These are phyloP conservation scores for Netelia inedita DNA, from an alignment of 2,888 invertebrate species.

Conservation along the genomic window DNA sequence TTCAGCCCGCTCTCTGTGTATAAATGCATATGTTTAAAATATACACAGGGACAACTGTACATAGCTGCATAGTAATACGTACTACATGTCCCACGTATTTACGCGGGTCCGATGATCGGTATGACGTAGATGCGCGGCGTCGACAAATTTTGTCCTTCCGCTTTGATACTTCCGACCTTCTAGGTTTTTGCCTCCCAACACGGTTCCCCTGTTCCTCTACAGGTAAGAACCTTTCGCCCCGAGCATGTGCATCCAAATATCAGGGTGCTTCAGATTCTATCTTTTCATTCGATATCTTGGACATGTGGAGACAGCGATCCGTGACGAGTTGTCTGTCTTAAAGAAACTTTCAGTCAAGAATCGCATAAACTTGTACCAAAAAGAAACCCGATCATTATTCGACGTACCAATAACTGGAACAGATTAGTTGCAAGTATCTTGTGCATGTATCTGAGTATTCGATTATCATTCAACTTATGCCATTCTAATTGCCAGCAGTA, in stretches of 20 bases:
- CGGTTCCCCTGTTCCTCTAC: slow-evolving; percentile 16
- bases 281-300: no score
- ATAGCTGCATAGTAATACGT: slow-evolving; percentile 28
- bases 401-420: no score
- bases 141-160: slow-evolving; percentile 77
- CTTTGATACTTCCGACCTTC: slow-evolving; percentile 64
- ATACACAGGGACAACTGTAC: slow-evolving; percentile 44
- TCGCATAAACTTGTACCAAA: no score
- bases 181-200: slow-evolving; percentile 24
- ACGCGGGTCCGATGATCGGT: slow-evolving; percentile 78
- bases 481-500: no score
- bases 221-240: slow-evolving; percentile 14
- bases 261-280: background rate
- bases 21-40: slow-evolving; percentile 39
- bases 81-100: slow-evolving; percentile 72
- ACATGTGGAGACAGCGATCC: no score
- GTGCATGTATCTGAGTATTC: no score
- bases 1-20: slow-evolving; percentile 12
- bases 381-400: no score
- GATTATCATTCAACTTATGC: no score
- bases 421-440: no score
- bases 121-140: slow-evolving; percentile 78
- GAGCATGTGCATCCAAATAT: background rate
- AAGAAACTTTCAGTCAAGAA: no score
- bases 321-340: no score